Percentiles rank a stretch among this genome's conserved stretches.
phyloP scores from a whole-genome alignment of 2,797 vertebrate species.

The Ispidina lecontei region DNA sequence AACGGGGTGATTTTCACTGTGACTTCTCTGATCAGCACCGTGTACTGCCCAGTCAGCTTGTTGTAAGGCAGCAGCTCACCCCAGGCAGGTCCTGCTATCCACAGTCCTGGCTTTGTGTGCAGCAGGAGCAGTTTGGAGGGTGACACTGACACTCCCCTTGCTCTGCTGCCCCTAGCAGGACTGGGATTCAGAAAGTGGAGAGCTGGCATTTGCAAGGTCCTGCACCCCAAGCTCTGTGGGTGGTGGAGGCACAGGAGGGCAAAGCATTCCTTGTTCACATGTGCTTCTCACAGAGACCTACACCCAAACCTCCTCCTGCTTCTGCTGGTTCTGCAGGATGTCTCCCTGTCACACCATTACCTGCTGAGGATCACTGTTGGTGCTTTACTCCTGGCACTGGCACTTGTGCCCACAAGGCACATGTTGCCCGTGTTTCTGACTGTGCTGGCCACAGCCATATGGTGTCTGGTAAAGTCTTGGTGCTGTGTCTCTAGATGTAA shows the following conservation, averaged over 20 bases:
- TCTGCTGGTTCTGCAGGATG: not conserved
- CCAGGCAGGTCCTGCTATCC: not conserved
- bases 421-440: not conserved
- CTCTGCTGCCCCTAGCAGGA: not conserved
- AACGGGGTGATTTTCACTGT: not conserved
- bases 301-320: not conserved
- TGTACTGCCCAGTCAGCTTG: accelerated
- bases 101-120: not conserved
- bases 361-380: not conserved
- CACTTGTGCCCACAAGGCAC: not conserved
- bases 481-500: not conserved
- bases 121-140: not conserved
- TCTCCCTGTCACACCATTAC: not conserved
- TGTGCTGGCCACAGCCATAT: not conserved
- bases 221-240: accelerated
- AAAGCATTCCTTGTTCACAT: not conserved
- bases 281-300: accelerated
- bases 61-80: not conserved
- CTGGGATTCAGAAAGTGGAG: not conserved
- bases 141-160: not conserved
- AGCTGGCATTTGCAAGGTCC: not conserved
- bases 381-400: not conserved
- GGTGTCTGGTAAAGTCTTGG: not conserved
- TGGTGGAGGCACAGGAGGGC: not conserved
- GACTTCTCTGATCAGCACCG: not conserved